phyloP scores from a whole-genome alignment of 2,113 vertebrate species.

The Alces alces region DNA sequence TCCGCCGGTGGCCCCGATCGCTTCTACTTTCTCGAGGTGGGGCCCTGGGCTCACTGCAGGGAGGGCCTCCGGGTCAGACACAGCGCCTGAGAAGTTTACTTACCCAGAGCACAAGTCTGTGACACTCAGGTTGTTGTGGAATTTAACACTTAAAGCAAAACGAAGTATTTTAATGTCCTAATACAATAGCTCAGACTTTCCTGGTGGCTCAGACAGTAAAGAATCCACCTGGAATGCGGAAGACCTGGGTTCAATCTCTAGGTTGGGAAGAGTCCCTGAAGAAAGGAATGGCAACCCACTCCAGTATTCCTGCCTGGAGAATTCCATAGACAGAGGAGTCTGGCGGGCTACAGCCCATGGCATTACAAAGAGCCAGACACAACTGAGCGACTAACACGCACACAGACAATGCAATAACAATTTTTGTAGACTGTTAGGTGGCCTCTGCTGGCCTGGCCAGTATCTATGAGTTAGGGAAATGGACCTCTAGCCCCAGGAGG shows the following conservation, averaged over 20 bases:
- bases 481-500: background rate
- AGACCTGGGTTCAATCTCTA: background rate
- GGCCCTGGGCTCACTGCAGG: background rate
- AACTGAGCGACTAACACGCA: background rate
- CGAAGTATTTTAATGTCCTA: background rate
- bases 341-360: background rate
- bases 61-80: background rate
- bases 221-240: background rate
- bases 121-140: background rate
- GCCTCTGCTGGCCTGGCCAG: background rate
- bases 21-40: slow-evolving; percentile 97
- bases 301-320: background rate
- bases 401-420: background rate
- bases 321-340: background rate
- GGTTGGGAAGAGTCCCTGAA: background rate
- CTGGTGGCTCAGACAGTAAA: background rate
- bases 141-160: background rate
- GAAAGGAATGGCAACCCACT: background rate
- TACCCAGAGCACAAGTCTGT: background rate
- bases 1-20: slow-evolving; percentile 85
- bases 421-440: background rate
- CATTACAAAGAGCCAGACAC: background rate
- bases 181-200: background rate
- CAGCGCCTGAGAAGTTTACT: background rate
- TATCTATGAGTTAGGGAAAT: background rate